These are phyloP conservation scores for Drosophila stalkeri DNA, from an alignment of 2,888 invertebrate species.

Conservation along the genomic window DNA sequence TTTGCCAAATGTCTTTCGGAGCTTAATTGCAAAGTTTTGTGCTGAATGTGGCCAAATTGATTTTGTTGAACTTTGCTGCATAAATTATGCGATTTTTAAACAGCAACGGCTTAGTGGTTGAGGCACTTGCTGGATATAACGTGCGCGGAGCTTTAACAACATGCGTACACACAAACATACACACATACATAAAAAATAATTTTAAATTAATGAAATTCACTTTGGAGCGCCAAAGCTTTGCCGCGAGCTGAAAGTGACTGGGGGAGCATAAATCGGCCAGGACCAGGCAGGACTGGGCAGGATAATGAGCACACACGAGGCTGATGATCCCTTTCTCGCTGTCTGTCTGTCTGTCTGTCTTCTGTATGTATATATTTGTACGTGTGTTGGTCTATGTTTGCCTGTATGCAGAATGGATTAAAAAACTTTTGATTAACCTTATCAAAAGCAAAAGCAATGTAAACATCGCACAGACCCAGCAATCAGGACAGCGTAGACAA, in stretches of 20 bases:
- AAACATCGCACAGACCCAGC: conserved; percentile 71
- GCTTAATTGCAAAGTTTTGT: conserved; percentile 77
- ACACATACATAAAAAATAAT: conserved; percentile 67
- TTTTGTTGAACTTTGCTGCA: conserved; percentile 73
- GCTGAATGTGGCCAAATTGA: conserved; percentile 73
- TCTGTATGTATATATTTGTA: neutral
- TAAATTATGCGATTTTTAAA: conserved; percentile 76
- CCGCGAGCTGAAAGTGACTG: conserved; percentile 60
- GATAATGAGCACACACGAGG: conserved; percentile 77
- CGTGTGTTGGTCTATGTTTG: conserved; percentile 61
- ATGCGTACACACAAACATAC: conserved; percentile 68
- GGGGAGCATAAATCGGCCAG: conserved; percentile 7
- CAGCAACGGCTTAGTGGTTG: conserved; percentile 41
- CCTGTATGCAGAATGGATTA: conserved; percentile 81
- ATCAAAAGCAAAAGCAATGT: conserved; percentile 81
- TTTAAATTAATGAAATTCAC: conserved; percentile 81
- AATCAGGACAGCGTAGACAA: conserved; percentile 59
- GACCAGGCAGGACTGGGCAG: conserved; percentile 15
- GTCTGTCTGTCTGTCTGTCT: conserved; percentile 1
- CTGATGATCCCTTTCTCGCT: conserved; percentile 55
- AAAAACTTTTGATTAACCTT: conserved; percentile 83
- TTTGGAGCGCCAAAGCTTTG: conserved; percentile 65
- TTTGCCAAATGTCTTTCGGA: conserved; percentile 67
- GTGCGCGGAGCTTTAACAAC: conserved; percentile 41
- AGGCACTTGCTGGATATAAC: conserved; percentile 11